Evolutionary conservation across 2,113 vertebrate species (phyloP).

Genomic region (Rattus rattus): DNA sequence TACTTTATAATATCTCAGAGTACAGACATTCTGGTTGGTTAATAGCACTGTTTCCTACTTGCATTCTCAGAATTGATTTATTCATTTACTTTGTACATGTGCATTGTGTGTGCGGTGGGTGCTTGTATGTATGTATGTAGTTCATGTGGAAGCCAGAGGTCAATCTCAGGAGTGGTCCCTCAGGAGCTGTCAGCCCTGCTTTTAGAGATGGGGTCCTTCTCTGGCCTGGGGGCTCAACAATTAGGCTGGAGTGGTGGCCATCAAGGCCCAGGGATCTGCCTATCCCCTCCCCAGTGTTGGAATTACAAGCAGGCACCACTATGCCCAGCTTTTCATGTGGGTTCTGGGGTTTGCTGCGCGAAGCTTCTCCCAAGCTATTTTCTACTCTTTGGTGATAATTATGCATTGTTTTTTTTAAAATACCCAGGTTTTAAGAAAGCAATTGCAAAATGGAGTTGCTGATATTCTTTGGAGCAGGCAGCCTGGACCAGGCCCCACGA

Average conservation of each 20-base stretch:
- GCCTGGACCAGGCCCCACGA: neutral
- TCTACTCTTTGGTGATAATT: neutral
- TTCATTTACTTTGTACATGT: neutral
- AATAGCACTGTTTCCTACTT: neutral
- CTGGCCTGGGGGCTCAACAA: neutral
- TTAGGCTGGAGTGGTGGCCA: neutral
- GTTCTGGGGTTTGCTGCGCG: neutral
- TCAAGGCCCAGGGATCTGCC: neutral
- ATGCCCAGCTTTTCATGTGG: neutral
- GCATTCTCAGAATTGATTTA: neutral
- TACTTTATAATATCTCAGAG: neutral
- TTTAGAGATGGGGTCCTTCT: neutral
- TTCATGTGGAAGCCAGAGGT: neutral
- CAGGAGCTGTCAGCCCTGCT: neutral
- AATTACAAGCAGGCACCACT: neutral
- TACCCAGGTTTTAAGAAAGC: neutral
- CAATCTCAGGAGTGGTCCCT: neutral
- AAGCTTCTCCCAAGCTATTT: neutral
- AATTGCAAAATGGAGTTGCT: neutral
- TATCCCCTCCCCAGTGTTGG: neutral
- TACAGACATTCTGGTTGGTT: neutral
- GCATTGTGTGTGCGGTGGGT: too few relatives aligned
- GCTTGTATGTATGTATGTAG: neutral
- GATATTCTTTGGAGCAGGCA: neutral
- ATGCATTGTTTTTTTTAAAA: neutral